Evolutionary conservation across 2,888 invertebrate species (phyloP), one percentile per base, ranked within the genome.

Genomic region (Agrypnus murinus): DNA sequence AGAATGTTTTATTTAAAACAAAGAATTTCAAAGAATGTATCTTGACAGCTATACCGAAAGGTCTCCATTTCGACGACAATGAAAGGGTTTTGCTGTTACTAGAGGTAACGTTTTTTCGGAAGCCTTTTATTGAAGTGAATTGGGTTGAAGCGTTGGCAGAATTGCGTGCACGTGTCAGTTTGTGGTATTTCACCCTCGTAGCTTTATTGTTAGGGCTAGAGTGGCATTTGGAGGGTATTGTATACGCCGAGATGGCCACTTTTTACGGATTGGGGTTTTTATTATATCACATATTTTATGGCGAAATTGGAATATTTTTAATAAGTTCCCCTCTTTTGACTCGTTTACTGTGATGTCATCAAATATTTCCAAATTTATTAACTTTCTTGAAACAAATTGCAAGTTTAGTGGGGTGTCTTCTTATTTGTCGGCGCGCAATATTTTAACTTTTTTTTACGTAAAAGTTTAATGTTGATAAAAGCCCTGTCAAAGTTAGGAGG

Each of bases 111-210:
- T 66, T 71, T 68, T 68, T 69, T 71, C 62, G 66, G 71, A 58
- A 67, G 60, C 71, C 66, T 74, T 73, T 70, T 67, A 74, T 73
- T 65, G 69, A 71, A 71, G 71, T 72, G 72, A 74, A 75, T 75
- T 74, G 75, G 75, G 71, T 75, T 72, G 72, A 63, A 72, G 66
- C 66, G 60, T 70, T 62, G 60, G 72, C 71, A 75, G 73, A 75
- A 75, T 73, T 71, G 75, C 72, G 74, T 76, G 75, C 74, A 74
- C 75, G 73, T 76, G 75, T 76, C 73, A 72, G 71, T 69, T 71
- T 66, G 66, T 65, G 71, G 72, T 69, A 71, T 71, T 66, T 71
- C 69, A 66, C 72, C 72, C 75, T 71, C 73, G 53, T 66, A 72
- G 73, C 70, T 76, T 74, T 73, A 76, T 76, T 76, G 75, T 73